Conservation (phyloP, 2,888 invertebrate genomes). For the Cerastis rubricosa region DNA sequence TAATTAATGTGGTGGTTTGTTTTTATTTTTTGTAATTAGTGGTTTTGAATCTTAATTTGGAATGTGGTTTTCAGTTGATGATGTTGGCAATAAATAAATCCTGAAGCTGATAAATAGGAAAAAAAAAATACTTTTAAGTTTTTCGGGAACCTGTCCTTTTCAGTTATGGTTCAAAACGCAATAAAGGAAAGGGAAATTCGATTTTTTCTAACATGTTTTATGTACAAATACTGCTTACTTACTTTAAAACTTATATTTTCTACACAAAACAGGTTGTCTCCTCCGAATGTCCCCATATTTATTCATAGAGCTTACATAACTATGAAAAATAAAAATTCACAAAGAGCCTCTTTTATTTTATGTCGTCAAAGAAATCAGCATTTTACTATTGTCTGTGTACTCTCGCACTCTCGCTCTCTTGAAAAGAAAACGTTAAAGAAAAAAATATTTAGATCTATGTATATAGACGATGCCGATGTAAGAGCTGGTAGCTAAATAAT, state of each 20-base stretch:
- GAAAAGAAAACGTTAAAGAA: slow-evolving; percentile 17
- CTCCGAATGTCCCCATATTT: slow-evolving; percentile 45
- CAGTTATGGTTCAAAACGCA: background rate
- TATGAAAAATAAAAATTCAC: slow-evolving; percentile 50
- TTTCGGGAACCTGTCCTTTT: background rate
- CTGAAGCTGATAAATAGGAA: background rate
- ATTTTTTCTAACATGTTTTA: background rate
- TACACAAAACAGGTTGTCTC: slow-evolving; percentile 1
- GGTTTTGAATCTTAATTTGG: slow-evolving; percentile 13
- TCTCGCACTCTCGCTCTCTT: background rate
- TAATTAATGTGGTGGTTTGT: slow-evolving; percentile 74
- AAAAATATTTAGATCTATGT: background rate
- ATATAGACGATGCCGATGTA: background rate
- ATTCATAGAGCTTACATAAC: slow-evolving; percentile 49
- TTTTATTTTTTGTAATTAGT: slow-evolving; percentile 60
- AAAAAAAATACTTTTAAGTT: background rate
- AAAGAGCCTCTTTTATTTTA: slow-evolving; percentile 47
- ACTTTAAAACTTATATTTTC: slow-evolving; percentile 8
- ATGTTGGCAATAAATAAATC: background rate
- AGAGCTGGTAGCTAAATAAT: too few species aligned
- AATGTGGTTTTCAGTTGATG: background rate
- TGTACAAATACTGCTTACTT: background rate
- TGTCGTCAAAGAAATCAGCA: slow-evolving; percentile 52
- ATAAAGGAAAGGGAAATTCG: too few species aligned
- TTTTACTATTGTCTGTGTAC: slow-evolving; percentile 37